Percentiles rank a stretch among this genome's conserved stretches.
Evolutionary conservation across 2,888 invertebrate species (phyloP).

Genomic region (Sarcophaga subvicina): DNA sequence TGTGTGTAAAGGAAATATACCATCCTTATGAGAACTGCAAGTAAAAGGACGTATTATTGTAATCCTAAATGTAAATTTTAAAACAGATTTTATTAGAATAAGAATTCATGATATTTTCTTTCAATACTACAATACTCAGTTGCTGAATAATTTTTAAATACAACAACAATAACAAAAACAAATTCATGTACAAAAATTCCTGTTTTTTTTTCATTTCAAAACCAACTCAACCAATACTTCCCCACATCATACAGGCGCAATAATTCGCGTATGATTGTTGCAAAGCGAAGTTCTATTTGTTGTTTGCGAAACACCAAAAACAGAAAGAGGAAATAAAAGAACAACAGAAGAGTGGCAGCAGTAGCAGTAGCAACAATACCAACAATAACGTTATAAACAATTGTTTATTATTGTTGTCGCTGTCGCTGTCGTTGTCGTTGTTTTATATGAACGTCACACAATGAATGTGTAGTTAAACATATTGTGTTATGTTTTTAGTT

Average conservation of each 20-base stretch:
- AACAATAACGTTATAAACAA: slow-evolving; percentile 22
- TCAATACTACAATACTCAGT: neutral
- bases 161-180: neutral
- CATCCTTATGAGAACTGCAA: no score
- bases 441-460: slow-evolving; percentile 32
- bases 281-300: neutral
- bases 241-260: neutral
- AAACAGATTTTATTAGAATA: neutral
- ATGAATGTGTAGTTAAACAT: slow-evolving; percentile 36
- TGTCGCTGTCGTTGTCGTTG: slow-evolving; percentile 28
- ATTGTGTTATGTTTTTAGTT: slow-evolving; percentile 28
- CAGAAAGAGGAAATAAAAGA: no score
- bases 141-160: neutral
- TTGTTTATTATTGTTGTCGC: slow-evolving; percentile 51
- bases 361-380: neutral
- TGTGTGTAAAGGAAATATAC: no score
- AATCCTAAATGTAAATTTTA: neutral
- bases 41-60: neutral
- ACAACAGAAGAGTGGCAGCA: neutral
- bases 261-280: neutral
- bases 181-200: neutral
- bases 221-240: neutral
- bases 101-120: neutral
- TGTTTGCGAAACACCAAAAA: neutral
- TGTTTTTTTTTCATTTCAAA: neutral